A percentile compares a stretch with the other conserved stretches of the same genome.
Conservation (phyloP, 2,797 vertebrate genomes). For the Oophaga sylvatica region DNA sequence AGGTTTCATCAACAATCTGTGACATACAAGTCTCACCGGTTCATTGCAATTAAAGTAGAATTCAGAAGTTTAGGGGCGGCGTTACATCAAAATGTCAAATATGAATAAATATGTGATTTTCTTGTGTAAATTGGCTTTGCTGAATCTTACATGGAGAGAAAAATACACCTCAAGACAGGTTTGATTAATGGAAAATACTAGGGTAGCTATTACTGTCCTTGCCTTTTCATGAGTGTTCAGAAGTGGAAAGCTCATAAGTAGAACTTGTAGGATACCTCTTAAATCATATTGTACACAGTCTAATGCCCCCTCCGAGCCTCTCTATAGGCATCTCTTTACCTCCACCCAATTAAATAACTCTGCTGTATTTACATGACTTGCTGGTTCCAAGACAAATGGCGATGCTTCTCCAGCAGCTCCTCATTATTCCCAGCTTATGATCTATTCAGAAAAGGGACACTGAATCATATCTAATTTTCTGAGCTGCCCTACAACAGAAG, state of each 20-base stretch:
- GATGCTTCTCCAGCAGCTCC: background rate
- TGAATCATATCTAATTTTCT: background rate
- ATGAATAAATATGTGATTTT: constrained; percentile 59
- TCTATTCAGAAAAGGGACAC: background rate
- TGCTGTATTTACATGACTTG: background rate
- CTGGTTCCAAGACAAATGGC: background rate
- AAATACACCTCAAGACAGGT: constrained; percentile 44
- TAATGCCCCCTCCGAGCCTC: background rate
- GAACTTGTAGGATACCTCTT: constrained; percentile 13
- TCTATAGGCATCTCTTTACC: background rate
- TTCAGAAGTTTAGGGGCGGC: constrained; percentile 36
- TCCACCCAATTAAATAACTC: constrained; percentile 26
- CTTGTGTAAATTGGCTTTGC: constrained; percentile 47
- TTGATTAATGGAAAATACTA: constrained; percentile 52
- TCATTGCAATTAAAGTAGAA: constrained; percentile 55
- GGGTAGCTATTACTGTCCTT: constrained; percentile 43
- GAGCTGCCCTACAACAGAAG: background rate
- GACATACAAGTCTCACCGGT: constrained; percentile 47
- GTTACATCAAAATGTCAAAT: constrained; percentile 58
- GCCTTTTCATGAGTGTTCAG: constrained; percentile 34
- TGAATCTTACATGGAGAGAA: constrained; percentile 10
- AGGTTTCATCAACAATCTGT: constrained; percentile 51
- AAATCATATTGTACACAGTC: constrained; percentile 31
- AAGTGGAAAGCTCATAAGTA: constrained; percentile 30
- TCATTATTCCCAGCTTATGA: constrained; percentile 1